A percentile compares a stretch with the other conserved stretches of the same genome.
phyloP scores from a whole-genome alignment of 2,888 invertebrate genomes.

The Caenorhabditis imperialis region DNA sequence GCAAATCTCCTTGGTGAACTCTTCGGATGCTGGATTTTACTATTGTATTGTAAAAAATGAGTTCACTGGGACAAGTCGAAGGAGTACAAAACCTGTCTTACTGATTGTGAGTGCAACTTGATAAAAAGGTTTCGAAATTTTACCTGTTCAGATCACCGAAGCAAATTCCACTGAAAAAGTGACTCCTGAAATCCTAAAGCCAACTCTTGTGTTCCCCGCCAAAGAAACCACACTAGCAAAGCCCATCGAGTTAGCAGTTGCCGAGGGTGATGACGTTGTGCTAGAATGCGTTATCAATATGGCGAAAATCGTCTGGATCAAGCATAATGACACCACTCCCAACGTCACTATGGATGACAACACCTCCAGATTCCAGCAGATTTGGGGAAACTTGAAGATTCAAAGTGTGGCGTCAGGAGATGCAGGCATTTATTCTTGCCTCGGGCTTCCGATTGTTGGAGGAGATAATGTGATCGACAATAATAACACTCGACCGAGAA shows the following conservation, averaged over 20 bases:
- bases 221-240: slow-evolving; percentile 50
- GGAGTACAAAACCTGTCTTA: slow-evolving; percentile 68
- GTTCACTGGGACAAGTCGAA: slow-evolving; percentile 65
- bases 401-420: slow-evolving; percentile 46
- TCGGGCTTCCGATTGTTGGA: slow-evolving; percentile 48
- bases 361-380: slow-evolving; percentile 65
- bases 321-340: slow-evolving; percentile 63
- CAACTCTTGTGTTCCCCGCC: slow-evolving; percentile 64
- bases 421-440: slow-evolving; percentile 41
- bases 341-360: slow-evolving; percentile 65
- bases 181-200: slow-evolving; percentile 29
- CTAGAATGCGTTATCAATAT: slow-evolving; percentile 74
- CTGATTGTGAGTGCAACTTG: slow-evolving; percentile 59
- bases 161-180: slow-evolving; percentile 28
- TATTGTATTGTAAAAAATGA: slow-evolving; percentile 74
- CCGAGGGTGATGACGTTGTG: slow-evolving; percentile 68
- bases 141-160: slow-evolving; percentile 34
- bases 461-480: slow-evolving; percentile 15
- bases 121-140: neutral
- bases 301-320: slow-evolving; percentile 68
- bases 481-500: slow-evolving; percentile 34
- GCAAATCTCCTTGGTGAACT: slow-evolving; percentile 73
- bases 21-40: slow-evolving; percentile 71
- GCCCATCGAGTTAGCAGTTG: slow-evolving; percentile 67
- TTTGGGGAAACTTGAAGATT: slow-evolving; percentile 74